Evolutionary conservation across 1,140 invertebrate genomes (phyloP), one percentile per base, ranked within the genome.

Genomic region (Maconellicoccus hirsutus): DNA sequence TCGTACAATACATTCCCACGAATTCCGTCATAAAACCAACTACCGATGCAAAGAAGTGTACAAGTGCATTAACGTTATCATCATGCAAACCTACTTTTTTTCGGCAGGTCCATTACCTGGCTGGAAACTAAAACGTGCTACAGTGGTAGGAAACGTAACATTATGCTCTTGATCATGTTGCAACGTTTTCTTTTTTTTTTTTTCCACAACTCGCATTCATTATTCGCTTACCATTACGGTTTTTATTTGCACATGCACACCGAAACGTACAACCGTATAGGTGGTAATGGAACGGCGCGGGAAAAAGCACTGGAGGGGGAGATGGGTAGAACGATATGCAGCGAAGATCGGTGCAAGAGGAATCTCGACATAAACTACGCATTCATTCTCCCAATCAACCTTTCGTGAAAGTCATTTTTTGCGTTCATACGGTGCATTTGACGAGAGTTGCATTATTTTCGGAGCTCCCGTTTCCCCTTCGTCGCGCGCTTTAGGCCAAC

Each of bases 111-210:
- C 42, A 52, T 52, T 52, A 52, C 42, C 42, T 52, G 10, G 4
- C 42, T 52, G 42, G 42, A 52, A n/a, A 52, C 42, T 19, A 16
- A 52, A 52, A 52, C 42, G 42, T 33, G 29, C 42, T 16, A 52
- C 42, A 16, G 42, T 52, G 42, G 42, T 52, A 52, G 42, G 42
- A 52, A 52, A 52, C 42, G 42, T 16, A 52, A 52, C 42, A 52
- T 52, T 16, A 52, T 52, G 42, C 42, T 52, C 42, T 52, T 52
- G 42, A 52, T 52, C 42, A 52, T 52, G 42, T 52, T 52, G 42
- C 42, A 52, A 52, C 42, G 42, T 52, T 52, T 52, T 52, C 42
- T 52, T 52, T 52, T 52, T 52, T 52, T 52, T 52, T 52, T 52
- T 16, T 52, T 16, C n/a, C 6, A 52, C 6, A 52, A 16, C 42